These are phyloP conservation scores for Cerastis rubricosa DNA, from an alignment of 2,888 invertebrate genomes.

Conservation along the genomic window DNA sequence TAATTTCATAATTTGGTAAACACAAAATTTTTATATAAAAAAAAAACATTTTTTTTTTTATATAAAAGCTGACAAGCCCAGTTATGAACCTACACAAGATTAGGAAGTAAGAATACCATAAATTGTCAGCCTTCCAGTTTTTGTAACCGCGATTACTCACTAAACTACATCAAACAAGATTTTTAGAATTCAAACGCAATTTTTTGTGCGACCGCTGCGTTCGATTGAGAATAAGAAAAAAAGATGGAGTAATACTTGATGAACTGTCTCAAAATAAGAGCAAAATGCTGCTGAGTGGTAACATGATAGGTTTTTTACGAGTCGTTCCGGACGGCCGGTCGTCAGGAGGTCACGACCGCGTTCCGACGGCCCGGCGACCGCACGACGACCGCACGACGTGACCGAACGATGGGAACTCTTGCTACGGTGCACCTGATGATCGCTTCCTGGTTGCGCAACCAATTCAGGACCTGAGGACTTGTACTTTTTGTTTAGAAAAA, in stretches of 20 bases:
- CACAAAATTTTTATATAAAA: too few relatives aligned
- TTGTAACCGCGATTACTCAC: slow-evolving; percentile 59
- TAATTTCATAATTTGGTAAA: slow-evolving; percentile 10
- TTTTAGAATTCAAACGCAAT: slow-evolving; percentile 55
- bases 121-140: slow-evolving; percentile 50
- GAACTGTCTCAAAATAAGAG: slow-evolving; percentile 81
- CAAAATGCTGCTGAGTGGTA: slow-evolving; percentile 79
- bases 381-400: slow-evolving; percentile 78
- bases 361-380: slow-evolving; percentile 60
- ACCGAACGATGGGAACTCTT: slow-evolving; percentile 79
- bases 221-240: slow-evolving; percentile 62
- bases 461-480: slow-evolving; percentile 52
- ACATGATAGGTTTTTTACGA: slow-evolving; percentile 81
- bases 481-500: slow-evolving; percentile 22
- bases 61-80: slow-evolving; percentile 28
- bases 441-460: slow-evolving; percentile 75
- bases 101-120: slow-evolving; percentile 39
- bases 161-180: slow-evolving; percentile 56
- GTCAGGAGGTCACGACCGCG: slow-evolving; percentile 81
- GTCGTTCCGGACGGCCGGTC: slow-evolving; percentile 79
- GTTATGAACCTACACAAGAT: slow-evolving; percentile 23
- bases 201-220: slow-evolving; percentile 59
- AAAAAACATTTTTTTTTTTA: too few relatives aligned
- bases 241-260: slow-evolving; percentile 71
- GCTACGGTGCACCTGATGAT: slow-evolving; percentile 73